These are phyloP conservation scores for Macaria liturata DNA, from an alignment of 2,888 invertebrate species.

Conservation along the genomic window DNA sequence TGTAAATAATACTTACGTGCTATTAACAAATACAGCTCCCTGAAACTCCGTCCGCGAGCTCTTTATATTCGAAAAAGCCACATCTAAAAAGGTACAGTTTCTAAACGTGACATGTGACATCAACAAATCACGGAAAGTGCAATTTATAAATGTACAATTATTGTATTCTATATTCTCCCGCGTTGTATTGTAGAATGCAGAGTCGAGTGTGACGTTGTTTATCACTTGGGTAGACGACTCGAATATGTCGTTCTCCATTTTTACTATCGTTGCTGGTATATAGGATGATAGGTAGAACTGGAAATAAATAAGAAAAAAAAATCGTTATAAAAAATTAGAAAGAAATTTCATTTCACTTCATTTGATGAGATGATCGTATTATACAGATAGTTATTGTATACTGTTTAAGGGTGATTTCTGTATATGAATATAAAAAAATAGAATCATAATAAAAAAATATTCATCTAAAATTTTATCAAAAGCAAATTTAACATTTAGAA, in stretches of 20 bases:
- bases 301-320: too few relatives aligned
- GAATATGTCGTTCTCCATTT: constrained; percentile 63
- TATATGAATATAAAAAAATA: too few relatives aligned
- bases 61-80: constrained; percentile 88
- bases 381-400: too few relatives aligned
- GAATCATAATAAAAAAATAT: too few relatives aligned
- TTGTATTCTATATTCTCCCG: constrained; percentile 85
- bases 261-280: constrained; percentile 73
- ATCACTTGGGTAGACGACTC: constrained; percentile 55
- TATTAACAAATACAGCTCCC: constrained; percentile 84
- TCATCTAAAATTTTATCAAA: too few relatives aligned
- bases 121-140: constrained; percentile 86
- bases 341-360: neutral
- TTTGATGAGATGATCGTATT: too few relatives aligned
- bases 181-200: constrained; percentile 82
- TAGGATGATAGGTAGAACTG: constrained; percentile 82
- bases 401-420: too few relatives aligned
- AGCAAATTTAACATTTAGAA: too few relatives aligned
- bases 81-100: constrained; percentile 87
- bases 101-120: constrained; percentile 88
- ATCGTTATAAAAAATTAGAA: neutral
- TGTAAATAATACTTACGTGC: constrained; percentile 75
- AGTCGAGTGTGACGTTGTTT: constrained; percentile 57
- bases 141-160: constrained; percentile 84
- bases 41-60: constrained; percentile 87